Evolutionary conservation across 2,797 vertebrate genomes (phyloP), one percentile per base, ranked within the genome.

Genomic region (Tiaroga cobitis): DNA sequence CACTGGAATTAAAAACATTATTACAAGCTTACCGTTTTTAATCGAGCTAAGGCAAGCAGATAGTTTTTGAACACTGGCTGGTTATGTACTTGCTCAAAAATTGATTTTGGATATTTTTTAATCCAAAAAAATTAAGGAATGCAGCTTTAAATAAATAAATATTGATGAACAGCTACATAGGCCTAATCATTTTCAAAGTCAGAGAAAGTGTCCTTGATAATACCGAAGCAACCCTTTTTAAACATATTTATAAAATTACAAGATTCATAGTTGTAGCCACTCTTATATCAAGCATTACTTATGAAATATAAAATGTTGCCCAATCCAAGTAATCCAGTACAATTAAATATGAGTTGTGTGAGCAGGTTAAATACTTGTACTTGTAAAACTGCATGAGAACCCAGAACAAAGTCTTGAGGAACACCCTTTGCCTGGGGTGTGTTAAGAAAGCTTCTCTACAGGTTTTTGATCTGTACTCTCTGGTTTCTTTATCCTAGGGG

Each of bases 251-350:
- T 41, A 26, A 43, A 26, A 39, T 11, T 1, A 32, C 6, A 65
- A 26, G 15, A 65, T 65, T 65, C 6, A 63, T 16, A 3, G 61
- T 16, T 15, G 15, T 29, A 32, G 29, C 61, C 26, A 63, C 26
- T 29, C 32, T 65, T 8, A 18, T 32, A 8, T 65, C 29, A 65
- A 7, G 7, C 32, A 65, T 65, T 72, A 43, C 2, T 19, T 78
- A 18, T 41, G 15, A 16, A 15, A 61, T 94, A 95, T 94, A 95
- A 90, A 93, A 93, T 94, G 94, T 95, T 95, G 92, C 88, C 92
- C 94, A 92, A 92, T 93, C 91, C 93, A 94, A 94, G 94, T 94
- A 92, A 92, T 94, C 91, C 93, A 94, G 94, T 94, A 87, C 92
- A 93, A 94, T 95, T 95, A 94, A 86, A 88, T 86, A 81, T 82